Percentiles rank a stretch among this genome's conserved stretches.
phyloP scores from a whole-genome alignment of 2,113 vertebrate species.

The Nothoprocta perdicaria region DNA sequence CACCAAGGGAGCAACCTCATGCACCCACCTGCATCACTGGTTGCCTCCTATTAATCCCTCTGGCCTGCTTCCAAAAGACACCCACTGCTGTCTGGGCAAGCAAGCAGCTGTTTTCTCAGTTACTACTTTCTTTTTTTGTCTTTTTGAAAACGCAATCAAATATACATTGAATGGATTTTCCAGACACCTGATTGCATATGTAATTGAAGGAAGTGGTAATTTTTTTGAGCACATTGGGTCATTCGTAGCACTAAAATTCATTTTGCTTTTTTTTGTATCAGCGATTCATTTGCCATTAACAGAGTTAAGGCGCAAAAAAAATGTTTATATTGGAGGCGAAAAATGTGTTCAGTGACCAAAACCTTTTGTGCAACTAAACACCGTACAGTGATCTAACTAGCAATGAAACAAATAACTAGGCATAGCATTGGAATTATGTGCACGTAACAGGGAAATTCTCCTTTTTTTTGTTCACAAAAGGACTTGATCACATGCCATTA shows the following conservation, averaged over 20 bases:
- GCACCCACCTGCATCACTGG: not conserved
- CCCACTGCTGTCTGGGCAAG: not conserved
- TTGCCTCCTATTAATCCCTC: not conserved
- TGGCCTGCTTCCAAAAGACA: not conserved
- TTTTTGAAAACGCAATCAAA: not conserved
- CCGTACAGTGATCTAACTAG: constrained; percentile 11
- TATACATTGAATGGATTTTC: not conserved
- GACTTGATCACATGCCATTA: constrained; percentile 67
- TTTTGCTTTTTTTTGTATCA: constrained; percentile 29
- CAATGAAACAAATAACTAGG: constrained; percentile 7
- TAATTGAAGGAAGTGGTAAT: constrained; percentile 51
- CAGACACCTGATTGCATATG: not conserved
- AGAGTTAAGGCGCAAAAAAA: not conserved
- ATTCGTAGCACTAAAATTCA: constrained; percentile 15
- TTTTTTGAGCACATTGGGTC: constrained; percentile 36
- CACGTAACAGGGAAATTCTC: constrained; percentile 47
- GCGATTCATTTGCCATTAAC: not conserved
- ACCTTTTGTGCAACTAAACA: constrained; percentile 24
- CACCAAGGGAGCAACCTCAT: not conserved
- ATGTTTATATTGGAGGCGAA: constrained; percentile 28
- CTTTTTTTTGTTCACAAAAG: constrained; percentile 50
- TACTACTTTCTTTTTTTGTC: not conserved
- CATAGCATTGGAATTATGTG: constrained; percentile 45
- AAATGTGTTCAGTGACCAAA: constrained; percentile 45
- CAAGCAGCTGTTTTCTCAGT: not conserved